Evolutionary conservation across 2,888 invertebrate species (phyloP).

Genomic region (Dynastes grantii): DNA sequence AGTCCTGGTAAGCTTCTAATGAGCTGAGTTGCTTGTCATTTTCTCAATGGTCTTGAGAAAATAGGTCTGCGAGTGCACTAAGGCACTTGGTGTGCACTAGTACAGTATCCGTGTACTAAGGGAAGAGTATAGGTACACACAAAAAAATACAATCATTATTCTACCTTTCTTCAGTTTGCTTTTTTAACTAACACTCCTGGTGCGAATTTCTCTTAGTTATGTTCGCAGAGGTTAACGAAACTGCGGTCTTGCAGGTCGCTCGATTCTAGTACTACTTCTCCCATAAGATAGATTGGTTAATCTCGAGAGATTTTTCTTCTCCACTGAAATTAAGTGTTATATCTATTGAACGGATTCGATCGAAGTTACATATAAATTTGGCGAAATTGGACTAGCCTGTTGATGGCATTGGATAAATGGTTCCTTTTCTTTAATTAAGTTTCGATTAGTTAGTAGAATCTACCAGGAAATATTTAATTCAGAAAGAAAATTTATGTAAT

Average conservation of each 20-base stretch:
- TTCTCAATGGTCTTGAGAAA: too few relatives aligned
- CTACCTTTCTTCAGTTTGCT: conserved; percentile 25
- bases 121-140: too few relatives aligned
- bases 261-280: conserved; percentile 15
- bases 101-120: too few relatives aligned
- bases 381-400: conserved; percentile 41
- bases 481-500: too few relatives aligned
- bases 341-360: conserved; percentile 43
- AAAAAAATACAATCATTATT: conserved; percentile 7
- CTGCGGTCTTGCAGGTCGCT: conserved; percentile 25
- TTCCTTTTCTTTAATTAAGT: conserved; percentile 36
- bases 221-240: conserved; percentile 36
- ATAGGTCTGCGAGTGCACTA: too few relatives aligned
- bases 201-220: conserved; percentile 29
- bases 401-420: conserved; percentile 38
- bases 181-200: conserved; percentile 24
- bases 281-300: conserved; percentile 43
- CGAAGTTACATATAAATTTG: conserved; percentile 37
- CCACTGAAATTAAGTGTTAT: conserved; percentile 43
- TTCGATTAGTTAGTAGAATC: conserved; percentile 11
- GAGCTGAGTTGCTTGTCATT: too few relatives aligned
- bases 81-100: too few relatives aligned
- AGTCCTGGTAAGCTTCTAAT: too few relatives aligned
- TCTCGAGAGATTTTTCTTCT: conserved; percentile 42
- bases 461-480: neutral